Evolutionary conservation across 2,888 invertebrate genomes (phyloP).

Genomic region (Ichneumon xanthorius): DNA sequence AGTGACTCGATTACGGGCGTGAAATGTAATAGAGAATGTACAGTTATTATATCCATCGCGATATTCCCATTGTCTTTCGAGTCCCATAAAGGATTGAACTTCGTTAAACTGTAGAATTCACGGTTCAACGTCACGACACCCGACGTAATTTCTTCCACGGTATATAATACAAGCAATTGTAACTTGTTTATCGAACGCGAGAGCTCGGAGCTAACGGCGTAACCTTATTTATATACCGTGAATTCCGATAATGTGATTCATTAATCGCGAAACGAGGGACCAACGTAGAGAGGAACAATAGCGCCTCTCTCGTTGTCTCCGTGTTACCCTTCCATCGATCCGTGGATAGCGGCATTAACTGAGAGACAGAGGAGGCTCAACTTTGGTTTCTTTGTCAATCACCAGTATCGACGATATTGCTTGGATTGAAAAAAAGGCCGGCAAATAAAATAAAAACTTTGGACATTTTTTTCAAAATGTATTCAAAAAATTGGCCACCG

Average conservation of each 20-base stretch:
- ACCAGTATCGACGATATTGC: too few relatives aligned
- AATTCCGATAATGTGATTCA: slow-evolving; percentile 79
- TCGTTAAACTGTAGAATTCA: neutral
- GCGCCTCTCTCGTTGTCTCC: slow-evolving; percentile 33
- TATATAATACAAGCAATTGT: slow-evolving; percentile 74
- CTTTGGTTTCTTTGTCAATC: neutral
- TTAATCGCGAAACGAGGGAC: slow-evolving; percentile 72
- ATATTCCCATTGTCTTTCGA: neutral
- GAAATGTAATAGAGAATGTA: too few relatives aligned
- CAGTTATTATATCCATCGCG: too few relatives aligned
- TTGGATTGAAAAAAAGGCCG: too few relatives aligned
- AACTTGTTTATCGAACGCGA: slow-evolving; percentile 67
- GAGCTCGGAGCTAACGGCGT: slow-evolving; percentile 66
- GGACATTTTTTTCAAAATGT: too few relatives aligned
- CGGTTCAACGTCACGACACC: slow-evolving; percentile 29
- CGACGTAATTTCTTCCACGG: slow-evolving; percentile 10
- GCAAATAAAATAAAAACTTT: too few relatives aligned
- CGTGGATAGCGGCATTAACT: neutral
- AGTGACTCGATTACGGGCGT: too few relatives aligned
- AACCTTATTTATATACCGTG: slow-evolving; percentile 78
- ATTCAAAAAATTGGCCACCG: too few relatives aligned
- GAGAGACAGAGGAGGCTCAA: neutral
- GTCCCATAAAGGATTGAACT: neutral
- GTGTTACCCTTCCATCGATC: neutral
- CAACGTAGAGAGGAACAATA: slow-evolving; percentile 73